Conservation (phyloP, 2,113 vertebrate species). For the Takifugu bimaculatus region DNA sequence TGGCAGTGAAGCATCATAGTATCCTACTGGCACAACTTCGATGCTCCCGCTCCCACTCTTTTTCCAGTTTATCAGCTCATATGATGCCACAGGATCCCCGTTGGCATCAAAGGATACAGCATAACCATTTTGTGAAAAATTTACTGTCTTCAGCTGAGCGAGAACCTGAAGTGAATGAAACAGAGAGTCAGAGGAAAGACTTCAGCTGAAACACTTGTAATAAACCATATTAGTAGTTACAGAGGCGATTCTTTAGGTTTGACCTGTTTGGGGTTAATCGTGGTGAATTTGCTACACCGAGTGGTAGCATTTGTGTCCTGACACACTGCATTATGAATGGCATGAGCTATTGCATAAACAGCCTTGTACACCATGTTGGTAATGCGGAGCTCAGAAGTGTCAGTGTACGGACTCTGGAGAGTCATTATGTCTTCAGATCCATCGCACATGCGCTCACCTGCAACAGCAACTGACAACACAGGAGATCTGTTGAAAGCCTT, state of each 20-base stretch:
- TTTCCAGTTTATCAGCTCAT: slow-evolving; percentile 74
- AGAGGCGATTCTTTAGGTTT: neutral
- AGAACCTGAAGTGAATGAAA: slow-evolving; percentile 40
- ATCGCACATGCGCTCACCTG: neutral
- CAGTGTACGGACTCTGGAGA: slow-evolving; percentile 51
- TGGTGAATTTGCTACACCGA: slow-evolving; percentile 40
- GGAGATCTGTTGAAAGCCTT: neutral
- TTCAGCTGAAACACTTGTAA: too few species aligned
- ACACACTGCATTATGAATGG: too few species aligned
- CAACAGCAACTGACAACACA: neutral
- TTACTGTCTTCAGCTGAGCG: slow-evolving; percentile 38
- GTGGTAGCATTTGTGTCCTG: neutral
- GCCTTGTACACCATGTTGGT: slow-evolving; percentile 73
- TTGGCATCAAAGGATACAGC: too few species aligned
- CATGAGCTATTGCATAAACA: too few species aligned
- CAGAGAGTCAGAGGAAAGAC: neutral
- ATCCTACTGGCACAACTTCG: slow-evolving; percentile 57
- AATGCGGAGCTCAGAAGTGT: slow-evolving; percentile 63
- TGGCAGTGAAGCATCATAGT: slow-evolving; percentile 64
- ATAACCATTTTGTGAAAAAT: too few species aligned
- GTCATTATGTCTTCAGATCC: slow-evolving; percentile 41
- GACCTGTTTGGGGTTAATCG: slow-evolving; percentile 55
- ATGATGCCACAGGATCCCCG: too few species aligned
- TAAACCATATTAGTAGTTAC: too few species aligned
- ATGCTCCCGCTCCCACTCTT: slow-evolving; percentile 28